phyloP scores from a whole-genome alignment of 2,888 invertebrate genomes.

The Labia minor region DNA sequence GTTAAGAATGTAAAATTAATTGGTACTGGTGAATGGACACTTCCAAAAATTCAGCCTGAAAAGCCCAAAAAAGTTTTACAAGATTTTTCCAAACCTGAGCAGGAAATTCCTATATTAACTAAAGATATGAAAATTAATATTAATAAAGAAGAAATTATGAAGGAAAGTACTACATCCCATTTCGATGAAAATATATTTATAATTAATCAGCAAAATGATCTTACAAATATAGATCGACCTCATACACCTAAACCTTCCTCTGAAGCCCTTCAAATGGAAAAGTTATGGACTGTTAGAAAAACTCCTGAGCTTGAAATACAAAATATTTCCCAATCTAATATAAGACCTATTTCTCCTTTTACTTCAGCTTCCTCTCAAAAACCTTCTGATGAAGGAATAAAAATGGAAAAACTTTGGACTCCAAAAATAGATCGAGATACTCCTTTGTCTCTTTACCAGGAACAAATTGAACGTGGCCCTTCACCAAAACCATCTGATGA shows the following conservation, averaged over 20 bases:
- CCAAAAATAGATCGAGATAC: constrained; percentile 28
- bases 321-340: constrained; percentile 2
- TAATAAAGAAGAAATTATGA: background rate
- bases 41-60: background rate
- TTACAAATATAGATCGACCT: constrained; percentile 7
- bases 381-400: constrained; percentile 34
- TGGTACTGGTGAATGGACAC: constrained; percentile 22
- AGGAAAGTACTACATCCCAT: background rate
- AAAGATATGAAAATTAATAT: background rate
- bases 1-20: constrained; percentile 21
- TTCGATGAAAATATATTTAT: background rate
- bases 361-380: constrained; percentile 32
- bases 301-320: constrained; percentile 18
- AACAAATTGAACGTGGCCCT: constrained; percentile 18
- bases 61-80: background rate
- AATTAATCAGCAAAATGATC: background rate
- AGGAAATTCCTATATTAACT: background rate
- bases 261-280: constrained; percentile 26
- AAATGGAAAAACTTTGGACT: constrained; percentile 36
- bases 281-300: constrained; percentile 24
- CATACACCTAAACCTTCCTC: constrained; percentile 23
- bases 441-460: too few species aligned
- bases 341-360: constrained; percentile 16
- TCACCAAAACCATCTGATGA: constrained; percentile 33
- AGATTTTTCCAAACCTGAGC: too few species aligned